Conservation (phyloP, 2,113 vertebrate genomes). For the Solenodon paradoxus region DNA sequence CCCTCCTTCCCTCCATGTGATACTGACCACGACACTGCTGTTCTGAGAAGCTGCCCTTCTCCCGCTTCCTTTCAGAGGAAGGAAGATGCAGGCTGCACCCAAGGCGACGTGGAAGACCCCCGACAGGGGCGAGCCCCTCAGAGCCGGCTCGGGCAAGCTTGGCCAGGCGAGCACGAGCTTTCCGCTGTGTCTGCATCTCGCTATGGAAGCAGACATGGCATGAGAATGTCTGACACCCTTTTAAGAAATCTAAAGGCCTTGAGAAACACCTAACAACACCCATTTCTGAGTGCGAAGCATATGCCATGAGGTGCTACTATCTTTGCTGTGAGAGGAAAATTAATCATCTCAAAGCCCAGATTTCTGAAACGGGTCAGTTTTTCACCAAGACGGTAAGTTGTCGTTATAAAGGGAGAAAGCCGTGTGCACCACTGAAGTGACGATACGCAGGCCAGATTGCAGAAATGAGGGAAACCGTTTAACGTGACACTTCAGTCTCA, state of each 20-base stretch:
- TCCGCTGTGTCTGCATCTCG: too few relatives aligned
- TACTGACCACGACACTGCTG: neutral
- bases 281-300: neutral
- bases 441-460: neutral
- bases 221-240: neutral
- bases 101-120: accelerated
- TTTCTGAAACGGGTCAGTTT: neutral
- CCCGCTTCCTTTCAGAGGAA: neutral
- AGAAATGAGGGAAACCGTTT: neutral
- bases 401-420: neutral
- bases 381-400: neutral
- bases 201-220: neutral
- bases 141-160: too few relatives aligned
- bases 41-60: neutral
- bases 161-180: too few relatives aligned
- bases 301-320: neutral
- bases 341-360: neutral
- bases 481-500: neutral
- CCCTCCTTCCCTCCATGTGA: too few relatives aligned
- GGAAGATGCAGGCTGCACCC: neutral
- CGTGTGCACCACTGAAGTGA: neutral
- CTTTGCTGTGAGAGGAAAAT: neutral
- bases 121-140: too few relatives aligned
- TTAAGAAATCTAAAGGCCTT: neutral
- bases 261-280: neutral